Percentiles rank a stretch among this genome's conserved stretches.
phyloP scores from a whole-genome alignment of 2,113 vertebrate genomes.

The Odontophorus gujanensis region DNA sequence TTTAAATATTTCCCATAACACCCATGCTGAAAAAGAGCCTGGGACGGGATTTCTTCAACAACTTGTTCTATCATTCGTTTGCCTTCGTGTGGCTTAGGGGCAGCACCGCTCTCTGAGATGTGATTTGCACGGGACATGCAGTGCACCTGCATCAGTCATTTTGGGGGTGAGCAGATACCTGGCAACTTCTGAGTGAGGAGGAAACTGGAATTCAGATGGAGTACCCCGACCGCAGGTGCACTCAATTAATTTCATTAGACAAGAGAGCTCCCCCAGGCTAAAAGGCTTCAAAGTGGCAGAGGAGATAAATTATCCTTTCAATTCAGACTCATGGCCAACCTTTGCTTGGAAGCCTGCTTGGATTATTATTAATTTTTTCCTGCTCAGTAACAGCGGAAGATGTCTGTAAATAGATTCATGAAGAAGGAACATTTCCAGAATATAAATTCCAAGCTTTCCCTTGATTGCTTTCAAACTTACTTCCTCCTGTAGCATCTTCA shows the following conservation, averaged over 20 bases:
- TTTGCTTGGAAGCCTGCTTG: conserved; percentile 17
- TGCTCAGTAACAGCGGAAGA: not conserved
- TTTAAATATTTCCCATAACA: not conserved
- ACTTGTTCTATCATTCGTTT: not conserved
- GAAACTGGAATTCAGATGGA: conserved; percentile 49
- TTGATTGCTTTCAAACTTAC: conserved; percentile 41
- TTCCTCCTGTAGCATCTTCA: not conserved
- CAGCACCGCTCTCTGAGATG: not conserved
- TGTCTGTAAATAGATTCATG: conserved; percentile 41
- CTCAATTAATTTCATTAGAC: conserved; percentile 69
- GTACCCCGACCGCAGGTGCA: conserved; percentile 12
- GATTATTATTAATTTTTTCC: conserved; percentile 36
- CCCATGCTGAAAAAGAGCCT: not conserved
- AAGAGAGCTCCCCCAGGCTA: conserved; percentile 45
- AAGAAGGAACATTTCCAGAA: conserved; percentile 30
- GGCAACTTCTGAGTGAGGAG: not conserved
- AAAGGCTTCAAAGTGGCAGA: conserved; percentile 50
- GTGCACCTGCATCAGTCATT: not conserved
- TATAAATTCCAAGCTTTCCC: conserved; percentile 4
- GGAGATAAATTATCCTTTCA: conserved; percentile 69
- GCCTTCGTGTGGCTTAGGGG: not conserved
- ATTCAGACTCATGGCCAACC: conserved; percentile 51
- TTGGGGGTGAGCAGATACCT: not conserved
- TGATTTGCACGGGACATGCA: fast-evolving
- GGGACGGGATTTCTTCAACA: not conserved